These are phyloP conservation scores for Oconnorella tubifera DNA, from an alignment of 2,888 invertebrate species.

Conservation along the genomic window DNA sequence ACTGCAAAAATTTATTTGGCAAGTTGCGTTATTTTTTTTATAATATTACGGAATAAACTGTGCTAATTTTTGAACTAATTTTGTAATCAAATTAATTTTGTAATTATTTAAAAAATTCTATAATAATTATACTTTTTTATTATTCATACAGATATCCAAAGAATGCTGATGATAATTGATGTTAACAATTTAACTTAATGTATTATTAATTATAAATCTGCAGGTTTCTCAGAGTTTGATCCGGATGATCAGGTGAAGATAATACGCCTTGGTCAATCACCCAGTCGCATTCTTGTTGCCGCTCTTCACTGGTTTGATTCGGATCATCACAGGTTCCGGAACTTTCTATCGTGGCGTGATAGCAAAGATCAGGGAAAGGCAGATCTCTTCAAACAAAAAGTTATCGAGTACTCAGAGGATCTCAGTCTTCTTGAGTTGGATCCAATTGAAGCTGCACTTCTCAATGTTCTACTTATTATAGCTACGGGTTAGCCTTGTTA, in stretches of 20 bases:
- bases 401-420: slow-evolving; percentile 27
- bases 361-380: background rate
- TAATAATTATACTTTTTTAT: too few species aligned
- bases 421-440: slow-evolving; percentile 25
- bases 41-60: too few species aligned
- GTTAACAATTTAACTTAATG: too few species aligned
- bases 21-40: background rate
- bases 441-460: slow-evolving; percentile 30
- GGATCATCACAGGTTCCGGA: slow-evolving; percentile 23
- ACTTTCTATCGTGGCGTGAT: slow-evolving; percentile 32
- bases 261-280: slow-evolving; percentile 35
- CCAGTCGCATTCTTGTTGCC: slow-evolving; percentile 33
- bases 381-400: slow-evolving; percentile 30
- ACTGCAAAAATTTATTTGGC: slow-evolving; percentile 27
- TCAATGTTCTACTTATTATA: slow-evolving; percentile 31
- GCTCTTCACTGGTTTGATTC: slow-evolving; percentile 33
- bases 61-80: background rate
- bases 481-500: slow-evolving; percentile 33
- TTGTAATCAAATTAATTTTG: background rate
- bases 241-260: slow-evolving; percentile 31
- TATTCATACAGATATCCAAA: too few species aligned
- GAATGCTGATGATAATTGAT: too few species aligned
- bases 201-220: too few species aligned
- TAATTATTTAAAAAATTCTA: too few species aligned
- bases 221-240: slow-evolving; percentile 29